These are phyloP conservation scores for Anguilla marmorata DNA, from an alignment of 2,797 vertebrate genomes.

Conservation along the genomic window DNA sequence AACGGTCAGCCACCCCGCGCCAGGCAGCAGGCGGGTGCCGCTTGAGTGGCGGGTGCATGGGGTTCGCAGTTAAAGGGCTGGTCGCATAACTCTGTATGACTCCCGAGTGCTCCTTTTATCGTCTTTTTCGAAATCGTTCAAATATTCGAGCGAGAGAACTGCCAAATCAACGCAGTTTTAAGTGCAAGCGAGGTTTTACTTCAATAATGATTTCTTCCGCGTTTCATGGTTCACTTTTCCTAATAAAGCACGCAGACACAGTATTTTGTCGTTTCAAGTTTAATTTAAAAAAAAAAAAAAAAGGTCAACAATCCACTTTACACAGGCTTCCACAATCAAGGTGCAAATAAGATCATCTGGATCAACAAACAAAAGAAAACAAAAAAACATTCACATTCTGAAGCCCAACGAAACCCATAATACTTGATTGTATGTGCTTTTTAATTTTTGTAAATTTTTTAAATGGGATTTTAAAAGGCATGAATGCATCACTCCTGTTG, in stretches of 20 bases:
- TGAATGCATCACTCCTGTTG: slow-evolving; percentile 3
- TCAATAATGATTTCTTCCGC: not conserved
- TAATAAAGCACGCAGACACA: not conserved
- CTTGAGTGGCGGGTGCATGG: not conserved
- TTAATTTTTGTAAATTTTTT: no score
- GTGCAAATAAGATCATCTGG: not conserved
- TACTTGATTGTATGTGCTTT: slow-evolving; percentile 8
- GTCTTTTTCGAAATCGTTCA: not conserved
- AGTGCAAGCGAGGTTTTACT: not conserved
- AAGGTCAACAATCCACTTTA: not conserved
- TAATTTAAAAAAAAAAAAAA: not conserved
- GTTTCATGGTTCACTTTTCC: not conserved
- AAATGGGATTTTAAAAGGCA: not conserved
- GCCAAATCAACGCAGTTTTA: slow-evolving; percentile 12
- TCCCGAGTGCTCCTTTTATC: not conserved
- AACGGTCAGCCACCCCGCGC: not conserved
- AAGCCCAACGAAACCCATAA: not conserved
- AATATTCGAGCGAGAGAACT: not conserved
- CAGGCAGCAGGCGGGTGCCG: not conserved
- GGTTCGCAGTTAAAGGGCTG: not conserved
- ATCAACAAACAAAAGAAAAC: not conserved
- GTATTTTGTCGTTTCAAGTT: slow-evolving; percentile 1
- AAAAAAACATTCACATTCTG: not conserved
- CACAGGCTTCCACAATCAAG: not conserved
- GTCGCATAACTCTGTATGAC: no score